Evolutionary conservation across 2,113 vertebrate genomes (phyloP).

Genomic region (Gambusia holbrooki): DNA sequence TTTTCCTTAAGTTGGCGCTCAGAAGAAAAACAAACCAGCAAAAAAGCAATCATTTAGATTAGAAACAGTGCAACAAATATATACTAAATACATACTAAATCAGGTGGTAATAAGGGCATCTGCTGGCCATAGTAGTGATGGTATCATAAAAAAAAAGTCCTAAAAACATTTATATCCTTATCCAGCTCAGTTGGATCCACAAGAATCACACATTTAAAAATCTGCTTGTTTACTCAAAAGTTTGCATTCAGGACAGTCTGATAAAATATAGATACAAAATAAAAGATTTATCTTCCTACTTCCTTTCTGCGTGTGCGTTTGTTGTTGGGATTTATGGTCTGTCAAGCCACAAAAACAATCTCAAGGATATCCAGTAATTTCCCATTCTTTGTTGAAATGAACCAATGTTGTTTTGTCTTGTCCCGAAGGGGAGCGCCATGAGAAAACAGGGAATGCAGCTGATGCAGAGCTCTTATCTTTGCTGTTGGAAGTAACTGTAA

Average conservation of each 20-base stretch:
- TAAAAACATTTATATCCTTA: no score
- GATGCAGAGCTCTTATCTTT: not conserved
- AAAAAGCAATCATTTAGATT: no score
- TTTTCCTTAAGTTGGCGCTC: no score
- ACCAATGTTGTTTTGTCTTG: conserved; percentile 46
- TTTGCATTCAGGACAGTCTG: not conserved
- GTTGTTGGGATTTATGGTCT: conserved; percentile 7
- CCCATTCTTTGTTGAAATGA: conserved; percentile 30
- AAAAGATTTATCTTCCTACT: conserved; percentile 1
- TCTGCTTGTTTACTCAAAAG: not conserved
- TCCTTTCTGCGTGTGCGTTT: conserved; percentile 13
- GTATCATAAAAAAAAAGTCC: no score
- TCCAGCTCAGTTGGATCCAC: no score
- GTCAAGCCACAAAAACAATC: conserved; percentile 12
- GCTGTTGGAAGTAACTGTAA: conserved; percentile 13
- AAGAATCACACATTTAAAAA: no score
- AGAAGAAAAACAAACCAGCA: no score
- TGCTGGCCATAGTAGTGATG: no score
- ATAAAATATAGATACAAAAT: not conserved
- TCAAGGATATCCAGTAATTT: conserved; percentile 37
- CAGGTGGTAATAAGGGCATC: no score
- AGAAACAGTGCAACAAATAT: no score
- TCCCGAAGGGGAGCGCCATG: conserved; percentile 16
- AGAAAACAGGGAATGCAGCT: conserved; percentile 11
- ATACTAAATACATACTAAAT: no score